Evolutionary conservation across 2,113 vertebrate genomes (phyloP), one percentile per base, ranked within the genome.

Genomic region (Corapipo altera): DNA sequence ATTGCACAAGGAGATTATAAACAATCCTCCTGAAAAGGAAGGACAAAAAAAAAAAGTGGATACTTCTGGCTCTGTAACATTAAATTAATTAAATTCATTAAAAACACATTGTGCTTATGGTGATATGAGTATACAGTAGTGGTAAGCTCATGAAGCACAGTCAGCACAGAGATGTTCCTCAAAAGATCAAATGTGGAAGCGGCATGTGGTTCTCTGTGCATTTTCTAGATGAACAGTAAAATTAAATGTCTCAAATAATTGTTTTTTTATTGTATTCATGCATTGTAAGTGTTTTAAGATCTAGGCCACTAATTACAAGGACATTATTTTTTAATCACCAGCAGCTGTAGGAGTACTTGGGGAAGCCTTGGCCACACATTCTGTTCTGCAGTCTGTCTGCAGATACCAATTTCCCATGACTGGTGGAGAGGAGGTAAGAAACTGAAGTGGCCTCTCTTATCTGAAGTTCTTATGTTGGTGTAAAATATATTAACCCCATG

Each of bases 231-330:
- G 86, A 81, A 72, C 3, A 61, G 5, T 39, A 43, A 85, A 78
- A 89, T 69, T 30, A 70, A 75, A 52, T 54, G 18, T 72, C 37
- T 76, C 28, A 30, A 87, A 26, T 8, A 37, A 35, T 15, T 6
- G 8, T 64, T 89, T 95, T 74, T 65, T 9, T 88, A 4, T 57
- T 57, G n/a, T 12, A 12, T 30, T 33, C 1, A 4, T 26, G 8
- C 16, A 21, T 16, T 37, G 15, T 33, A 41, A 58, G 6, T 4
- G 2, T 23, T 72, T 57, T 85, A 75, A 51, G 21, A 27, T 72
- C 15, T 0, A 1, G 18, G 9, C 7, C 55, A 39, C 30, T 87
- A 55, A 30, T 69, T 30, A 39, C 0, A 1, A 82, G 27, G 32
- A 33, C 23, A 5, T 30, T 54, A 16, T 41, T 24, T 62, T 54